These are phyloP conservation scores for Nettapus auritus DNA, from an alignment of 2,113 vertebrate genomes.

Conservation along the genomic window DNA sequence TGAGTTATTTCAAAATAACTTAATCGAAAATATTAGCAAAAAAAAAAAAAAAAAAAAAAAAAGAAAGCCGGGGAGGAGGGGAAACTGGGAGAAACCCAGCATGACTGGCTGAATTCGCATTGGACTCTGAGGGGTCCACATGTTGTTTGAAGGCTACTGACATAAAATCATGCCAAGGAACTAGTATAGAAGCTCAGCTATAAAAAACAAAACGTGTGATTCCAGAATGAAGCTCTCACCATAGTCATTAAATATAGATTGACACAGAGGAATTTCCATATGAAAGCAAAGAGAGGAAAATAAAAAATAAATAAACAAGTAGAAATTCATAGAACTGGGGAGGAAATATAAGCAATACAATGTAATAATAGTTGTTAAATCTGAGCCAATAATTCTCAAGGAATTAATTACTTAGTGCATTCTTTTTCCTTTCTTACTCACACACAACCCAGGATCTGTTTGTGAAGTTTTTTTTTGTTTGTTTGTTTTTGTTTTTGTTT, in stretches of 20 bases:
- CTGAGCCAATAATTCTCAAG: neutral
- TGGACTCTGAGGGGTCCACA: neutral
- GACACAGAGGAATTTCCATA: neutral
- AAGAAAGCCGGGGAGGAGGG: rapidly evolving
- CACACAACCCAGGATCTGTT: neutral
- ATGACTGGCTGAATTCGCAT: neutral
- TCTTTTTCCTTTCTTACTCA: neutral
- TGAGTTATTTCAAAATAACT: neutral
- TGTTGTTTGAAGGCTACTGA: neutral
- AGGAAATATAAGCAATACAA: neutral
- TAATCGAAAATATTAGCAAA: neutral
- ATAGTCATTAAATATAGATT: neutral
- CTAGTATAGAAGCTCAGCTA: neutral
- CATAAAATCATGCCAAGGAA: neutral
- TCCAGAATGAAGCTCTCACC: neutral
- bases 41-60: no score
- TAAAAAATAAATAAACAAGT: neutral
- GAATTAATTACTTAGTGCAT: neutral
- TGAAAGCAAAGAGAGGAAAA: neutral
- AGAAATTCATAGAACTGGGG: neutral
- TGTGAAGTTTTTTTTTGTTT: neutral
- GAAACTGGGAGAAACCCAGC: neutral
- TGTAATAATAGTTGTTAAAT: neutral
- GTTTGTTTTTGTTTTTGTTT: no score
- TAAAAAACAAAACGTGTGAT: neutral